Evolutionary conservation across 2,888 invertebrate species (phyloP).

Genomic region (Encarsia formosa): DNA sequence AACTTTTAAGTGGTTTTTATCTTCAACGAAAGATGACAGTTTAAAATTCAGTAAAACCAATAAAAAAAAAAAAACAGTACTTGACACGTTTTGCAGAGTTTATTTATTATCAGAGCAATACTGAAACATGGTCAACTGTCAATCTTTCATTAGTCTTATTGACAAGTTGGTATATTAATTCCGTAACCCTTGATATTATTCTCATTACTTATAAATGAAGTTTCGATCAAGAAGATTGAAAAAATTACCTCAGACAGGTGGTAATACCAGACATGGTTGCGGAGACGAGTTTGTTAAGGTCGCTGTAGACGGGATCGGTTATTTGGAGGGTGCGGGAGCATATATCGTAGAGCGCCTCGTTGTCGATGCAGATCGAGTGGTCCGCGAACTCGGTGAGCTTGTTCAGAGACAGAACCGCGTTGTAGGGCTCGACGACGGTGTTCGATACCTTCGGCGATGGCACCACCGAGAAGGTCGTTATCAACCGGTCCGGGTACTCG

Average conservation of each 20-base stretch:
- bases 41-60: too few species aligned
- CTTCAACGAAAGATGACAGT: too few species aligned
- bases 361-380: conserved; percentile 88
- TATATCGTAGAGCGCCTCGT: conserved; percentile 89
- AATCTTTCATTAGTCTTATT: too few species aligned
- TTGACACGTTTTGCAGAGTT: too few species aligned
- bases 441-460: conserved; percentile 83
- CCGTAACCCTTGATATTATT: too few species aligned
- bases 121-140: too few species aligned
- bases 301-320: conserved; percentile 86
- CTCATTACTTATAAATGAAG: too few species aligned
- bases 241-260: conserved; percentile 74
- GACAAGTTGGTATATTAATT: too few species aligned
- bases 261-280: conserved; percentile 85
- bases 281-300: conserved; percentile 87
- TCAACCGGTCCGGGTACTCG: conserved; percentile 80
- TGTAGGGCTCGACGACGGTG: conserved; percentile 90
- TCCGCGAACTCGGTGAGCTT: conserved; percentile 87
- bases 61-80: too few species aligned
- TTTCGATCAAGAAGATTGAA: conserved; percentile 40
- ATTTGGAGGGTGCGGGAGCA: conserved; percentile 87
- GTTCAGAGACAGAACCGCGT: conserved; percentile 83
- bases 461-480: conserved; percentile 68
- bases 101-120: too few species aligned
- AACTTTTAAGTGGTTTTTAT: too few species aligned